phyloP scores from a whole-genome alignment of 1,140 invertebrate genomes.

The Danaus plexippus region DNA sequence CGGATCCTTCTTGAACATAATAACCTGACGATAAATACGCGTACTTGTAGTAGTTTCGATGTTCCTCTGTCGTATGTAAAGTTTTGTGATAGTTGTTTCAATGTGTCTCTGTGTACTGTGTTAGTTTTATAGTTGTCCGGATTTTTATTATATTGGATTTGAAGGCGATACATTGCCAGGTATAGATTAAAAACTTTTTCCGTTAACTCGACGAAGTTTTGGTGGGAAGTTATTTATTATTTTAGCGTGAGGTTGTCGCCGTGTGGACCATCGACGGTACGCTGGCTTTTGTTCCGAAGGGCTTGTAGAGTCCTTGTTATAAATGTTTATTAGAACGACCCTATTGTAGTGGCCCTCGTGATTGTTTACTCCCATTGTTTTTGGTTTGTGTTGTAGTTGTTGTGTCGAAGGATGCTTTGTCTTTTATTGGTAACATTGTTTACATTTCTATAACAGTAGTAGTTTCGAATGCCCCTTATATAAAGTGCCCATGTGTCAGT shows the following conservation, averaged over 20 bases:
- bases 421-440: conserved; percentile 21
- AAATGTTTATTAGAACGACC: conserved; percentile 44
- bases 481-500: no score
- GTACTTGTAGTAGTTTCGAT: conserved; percentile 15
- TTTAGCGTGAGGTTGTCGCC: conserved; percentile 11
- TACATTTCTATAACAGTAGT: conserved; percentile 7
- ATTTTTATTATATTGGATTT: conserved; percentile 28
- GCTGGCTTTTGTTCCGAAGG: conserved; percentile 33
- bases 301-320: conserved; percentile 42
- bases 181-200: conserved; percentile 31
- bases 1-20: conserved; percentile 13
- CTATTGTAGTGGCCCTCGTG: conserved; percentile 25
- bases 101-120: conserved; percentile 1
- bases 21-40: background rate
- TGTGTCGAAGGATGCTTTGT: conserved; percentile 25
- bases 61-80: conserved; percentile 9
- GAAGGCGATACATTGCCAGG: conserved; percentile 25
- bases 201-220: conserved; percentile 8
- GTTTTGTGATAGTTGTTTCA: background rate
- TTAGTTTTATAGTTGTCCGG: conserved; percentile 15
- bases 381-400: conserved; percentile 32
- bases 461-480: no score
- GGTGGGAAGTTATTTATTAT: conserved; percentile 3
- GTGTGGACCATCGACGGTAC: conserved; percentile 35
- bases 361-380: conserved; percentile 33